These are phyloP conservation scores for Megalonaias nervosa DNA, from an alignment of 1,140 invertebrate genomes.

Conservation along the genomic window DNA sequence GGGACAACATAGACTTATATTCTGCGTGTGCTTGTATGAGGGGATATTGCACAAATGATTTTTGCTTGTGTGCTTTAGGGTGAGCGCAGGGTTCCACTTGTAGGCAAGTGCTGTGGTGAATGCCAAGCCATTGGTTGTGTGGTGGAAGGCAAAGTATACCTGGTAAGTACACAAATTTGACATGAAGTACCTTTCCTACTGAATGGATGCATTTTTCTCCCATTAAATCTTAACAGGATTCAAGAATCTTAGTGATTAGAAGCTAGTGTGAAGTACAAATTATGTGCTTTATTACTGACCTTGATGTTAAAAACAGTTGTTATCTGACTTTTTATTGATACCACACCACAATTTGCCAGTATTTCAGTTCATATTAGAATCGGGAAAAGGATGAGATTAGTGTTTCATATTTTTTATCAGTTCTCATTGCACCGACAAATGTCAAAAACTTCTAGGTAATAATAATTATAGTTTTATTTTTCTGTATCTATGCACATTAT, in stretches of 20 bases:
- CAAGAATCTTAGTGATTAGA: neutral
- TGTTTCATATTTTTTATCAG: too few relatives aligned
- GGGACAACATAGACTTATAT: too few relatives aligned
- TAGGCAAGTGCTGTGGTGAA: conserved; percentile 44
- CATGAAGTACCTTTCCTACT: neutral
- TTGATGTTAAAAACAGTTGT: neutral
- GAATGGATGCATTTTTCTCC: neutral
- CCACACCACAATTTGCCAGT: too few relatives aligned
- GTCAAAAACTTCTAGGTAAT: too few relatives aligned
- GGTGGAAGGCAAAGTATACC: conserved; percentile 45
- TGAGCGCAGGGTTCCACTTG: conserved; percentile 19
- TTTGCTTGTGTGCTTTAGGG: conserved; percentile 27
- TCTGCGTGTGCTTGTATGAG: too few relatives aligned
- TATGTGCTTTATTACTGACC: neutral
- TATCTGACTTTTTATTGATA: neutral
- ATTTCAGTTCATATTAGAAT: too few relatives aligned
- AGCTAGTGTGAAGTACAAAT: neutral
- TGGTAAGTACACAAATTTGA: conserved; percentile 29
- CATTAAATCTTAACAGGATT: neutral
- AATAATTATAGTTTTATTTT: too few relatives aligned
- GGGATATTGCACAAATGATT: too few relatives aligned
- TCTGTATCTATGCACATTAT: too few relatives aligned
- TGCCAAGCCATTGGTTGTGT: conserved; percentile 42
- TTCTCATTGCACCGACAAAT: too few relatives aligned
- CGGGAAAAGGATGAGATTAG: too few relatives aligned